These are phyloP conservation scores for Artibeus lituratus DNA, from an alignment of 2,797 vertebrate species.

Conservation along the genomic window DNA sequence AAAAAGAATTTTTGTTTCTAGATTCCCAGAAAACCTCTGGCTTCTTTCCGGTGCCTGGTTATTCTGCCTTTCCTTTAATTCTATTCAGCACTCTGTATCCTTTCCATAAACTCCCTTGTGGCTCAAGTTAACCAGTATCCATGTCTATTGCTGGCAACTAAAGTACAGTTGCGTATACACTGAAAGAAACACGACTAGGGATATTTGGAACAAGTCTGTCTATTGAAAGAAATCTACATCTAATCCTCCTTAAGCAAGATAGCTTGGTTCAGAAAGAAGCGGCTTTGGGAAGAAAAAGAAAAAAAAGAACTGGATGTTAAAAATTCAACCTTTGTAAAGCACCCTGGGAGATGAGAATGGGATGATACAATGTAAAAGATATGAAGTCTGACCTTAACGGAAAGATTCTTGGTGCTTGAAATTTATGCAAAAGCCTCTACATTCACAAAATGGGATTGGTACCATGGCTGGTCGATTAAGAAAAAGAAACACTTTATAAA, in stretches of 20 bases:
- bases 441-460: conserved; percentile 34
- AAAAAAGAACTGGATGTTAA: background rate
- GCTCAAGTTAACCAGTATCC: background rate
- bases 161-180: background rate
- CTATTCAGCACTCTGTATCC: background rate
- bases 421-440: conserved; percentile 4
- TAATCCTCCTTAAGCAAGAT: background rate
- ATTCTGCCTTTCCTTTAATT: background rate
- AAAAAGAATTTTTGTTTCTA: background rate
- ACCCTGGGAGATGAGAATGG: background rate
- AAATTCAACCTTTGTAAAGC: conserved; percentile 19
- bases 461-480: background rate
- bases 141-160: background rate
- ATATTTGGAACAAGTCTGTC: background rate
- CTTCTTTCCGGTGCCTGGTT: background rate
- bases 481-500: conserved; percentile 6
- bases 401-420: background rate
- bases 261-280: background rate
- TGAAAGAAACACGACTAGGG: background rate
- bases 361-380: background rate
- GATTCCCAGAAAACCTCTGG: background rate
- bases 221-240: conserved; percentile 6
- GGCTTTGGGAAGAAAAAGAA: background rate
- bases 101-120: background rate
- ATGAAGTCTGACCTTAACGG: background rate